Evolutionary conservation across 1,140 invertebrate genomes (phyloP).

Genomic region (Thalassaphorura encarpata): DNA sequence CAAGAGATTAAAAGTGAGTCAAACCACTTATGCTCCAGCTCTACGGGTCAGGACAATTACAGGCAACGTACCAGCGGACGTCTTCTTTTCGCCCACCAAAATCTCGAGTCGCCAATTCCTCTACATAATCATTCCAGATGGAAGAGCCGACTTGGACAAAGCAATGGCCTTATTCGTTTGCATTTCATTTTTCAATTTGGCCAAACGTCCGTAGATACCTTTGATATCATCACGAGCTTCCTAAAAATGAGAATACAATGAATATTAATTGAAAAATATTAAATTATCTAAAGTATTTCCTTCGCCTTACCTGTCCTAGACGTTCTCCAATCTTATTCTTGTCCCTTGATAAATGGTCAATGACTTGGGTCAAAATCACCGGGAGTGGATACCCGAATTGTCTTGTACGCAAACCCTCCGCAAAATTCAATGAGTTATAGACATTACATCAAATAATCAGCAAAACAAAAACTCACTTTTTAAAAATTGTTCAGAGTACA

Average conservation of each 20-base stretch:
- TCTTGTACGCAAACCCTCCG: slow-evolving; percentile 78
- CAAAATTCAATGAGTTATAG: too few species aligned
- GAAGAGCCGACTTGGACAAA: slow-evolving; percentile 40
- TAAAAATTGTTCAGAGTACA: too few species aligned
- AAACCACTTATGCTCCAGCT: slow-evolving; percentile 65
- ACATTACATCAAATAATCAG: too few species aligned
- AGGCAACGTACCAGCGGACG: slow-evolving; percentile 40
- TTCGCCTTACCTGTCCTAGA: slow-evolving; percentile 55
- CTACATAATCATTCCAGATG: too few species aligned
- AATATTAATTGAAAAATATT: too few species aligned
- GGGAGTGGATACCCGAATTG: slow-evolving; percentile 77
- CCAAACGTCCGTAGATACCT: slow-evolving; percentile 60
- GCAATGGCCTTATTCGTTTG: slow-evolving; percentile 80
- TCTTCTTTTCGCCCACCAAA: slow-evolving; percentile 56
- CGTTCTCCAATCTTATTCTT: slow-evolving; percentile 54
- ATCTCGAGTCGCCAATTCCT: too few species aligned
- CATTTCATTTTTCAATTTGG: slow-evolving; percentile 81
- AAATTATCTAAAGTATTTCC: neutral
- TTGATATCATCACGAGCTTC: slow-evolving; percentile 61
- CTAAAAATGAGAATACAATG: slow-evolving; percentile 44
- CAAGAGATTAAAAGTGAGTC: too few species aligned
- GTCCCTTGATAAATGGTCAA: slow-evolving; percentile 67
- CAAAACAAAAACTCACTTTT: too few species aligned
- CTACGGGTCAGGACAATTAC: slow-evolving; percentile 29
- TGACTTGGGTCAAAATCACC: slow-evolving; percentile 79